Evolutionary conservation across 2,113 vertebrate genomes (phyloP).

Genomic region (Pristiophorus japonicus): DNA sequence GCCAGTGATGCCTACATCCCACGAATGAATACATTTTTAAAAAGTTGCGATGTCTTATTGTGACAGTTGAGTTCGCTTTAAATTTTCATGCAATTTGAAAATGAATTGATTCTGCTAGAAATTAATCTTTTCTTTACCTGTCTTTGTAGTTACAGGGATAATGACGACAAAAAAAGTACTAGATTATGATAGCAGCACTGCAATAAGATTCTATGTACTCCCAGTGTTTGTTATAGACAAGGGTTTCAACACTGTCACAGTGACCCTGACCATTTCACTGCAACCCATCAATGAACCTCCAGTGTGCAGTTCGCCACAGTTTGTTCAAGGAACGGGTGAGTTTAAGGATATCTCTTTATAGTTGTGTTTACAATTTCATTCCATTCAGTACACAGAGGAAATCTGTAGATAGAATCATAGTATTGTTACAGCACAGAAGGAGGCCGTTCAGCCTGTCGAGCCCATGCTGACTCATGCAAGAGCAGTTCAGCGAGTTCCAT

Average conservation of each 20-base stretch:
- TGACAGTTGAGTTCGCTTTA: not conserved
- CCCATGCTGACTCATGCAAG: too few species aligned
- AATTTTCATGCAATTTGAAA: not conserved
- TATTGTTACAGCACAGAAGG: too few species aligned
- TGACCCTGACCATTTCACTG: constrained; percentile 17
- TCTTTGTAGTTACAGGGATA: constrained; percentile 16
- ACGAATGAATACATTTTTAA: too few species aligned
- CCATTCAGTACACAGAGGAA: not conserved
- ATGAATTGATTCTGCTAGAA: not conserved
- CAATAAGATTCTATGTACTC: not conserved
- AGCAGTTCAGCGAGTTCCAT: too few species aligned
- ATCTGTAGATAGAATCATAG: too few species aligned
- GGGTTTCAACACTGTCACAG: constrained; percentile 24
- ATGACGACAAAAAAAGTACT: not conserved
- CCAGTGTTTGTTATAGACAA: constrained; percentile 24
- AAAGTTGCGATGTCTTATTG: not conserved
- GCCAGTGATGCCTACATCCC: too few species aligned
- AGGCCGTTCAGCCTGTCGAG: too few species aligned
- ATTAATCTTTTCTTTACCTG: not conserved
- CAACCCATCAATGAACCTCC: constrained; percentile 15
- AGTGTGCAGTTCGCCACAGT: constrained; percentile 18
- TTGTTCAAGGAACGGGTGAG: constrained; percentile 16
- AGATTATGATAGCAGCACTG: not conserved
- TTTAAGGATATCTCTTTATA: not conserved
- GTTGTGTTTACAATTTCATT: not conserved